These are phyloP conservation scores for Eospalax fontanierii DNA, from an alignment of 2,797 vertebrate species.

Conservation along the genomic window DNA sequence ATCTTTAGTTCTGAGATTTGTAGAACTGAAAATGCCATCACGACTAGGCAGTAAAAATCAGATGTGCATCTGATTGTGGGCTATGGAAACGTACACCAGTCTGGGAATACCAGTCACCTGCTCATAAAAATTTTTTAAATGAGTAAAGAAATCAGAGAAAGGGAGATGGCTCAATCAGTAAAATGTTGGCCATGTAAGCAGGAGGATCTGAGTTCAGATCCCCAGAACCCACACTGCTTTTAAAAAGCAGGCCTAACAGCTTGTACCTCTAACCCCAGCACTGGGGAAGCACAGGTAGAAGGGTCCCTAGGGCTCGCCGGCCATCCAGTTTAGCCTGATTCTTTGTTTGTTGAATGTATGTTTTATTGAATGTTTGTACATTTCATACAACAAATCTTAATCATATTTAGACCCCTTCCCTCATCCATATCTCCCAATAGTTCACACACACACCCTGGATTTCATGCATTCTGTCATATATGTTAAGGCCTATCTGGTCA, in stretches of 20 bases:
- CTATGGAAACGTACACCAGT: background rate
- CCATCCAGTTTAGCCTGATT: background rate
- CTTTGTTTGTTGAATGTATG: too few relatives aligned
- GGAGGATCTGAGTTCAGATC: background rate
- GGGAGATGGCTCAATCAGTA: background rate
- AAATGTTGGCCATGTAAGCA: background rate
- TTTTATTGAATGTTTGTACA: too few relatives aligned
- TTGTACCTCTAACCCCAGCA: background rate
- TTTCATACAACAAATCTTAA: too few relatives aligned
- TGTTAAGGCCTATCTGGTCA: too few relatives aligned
- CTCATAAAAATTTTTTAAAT: background rate
- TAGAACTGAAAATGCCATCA: background rate
- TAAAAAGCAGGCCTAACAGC: background rate
- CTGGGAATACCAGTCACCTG: background rate
- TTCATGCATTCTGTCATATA: too few relatives aligned
- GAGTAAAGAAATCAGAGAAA: background rate
- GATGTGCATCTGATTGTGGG: background rate
- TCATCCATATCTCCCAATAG: too few relatives aligned
- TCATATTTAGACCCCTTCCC: too few relatives aligned
- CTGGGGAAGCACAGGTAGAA: background rate
- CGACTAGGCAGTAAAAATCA: background rate
- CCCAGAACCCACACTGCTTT: too few relatives aligned
- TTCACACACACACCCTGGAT: too few relatives aligned
- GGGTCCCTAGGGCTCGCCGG: background rate
- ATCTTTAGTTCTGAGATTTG: slow-evolving; percentile 20